Evolutionary conservation across 2,888 invertebrate species (phyloP).

Genomic region (Rotaria socialis): DNA sequence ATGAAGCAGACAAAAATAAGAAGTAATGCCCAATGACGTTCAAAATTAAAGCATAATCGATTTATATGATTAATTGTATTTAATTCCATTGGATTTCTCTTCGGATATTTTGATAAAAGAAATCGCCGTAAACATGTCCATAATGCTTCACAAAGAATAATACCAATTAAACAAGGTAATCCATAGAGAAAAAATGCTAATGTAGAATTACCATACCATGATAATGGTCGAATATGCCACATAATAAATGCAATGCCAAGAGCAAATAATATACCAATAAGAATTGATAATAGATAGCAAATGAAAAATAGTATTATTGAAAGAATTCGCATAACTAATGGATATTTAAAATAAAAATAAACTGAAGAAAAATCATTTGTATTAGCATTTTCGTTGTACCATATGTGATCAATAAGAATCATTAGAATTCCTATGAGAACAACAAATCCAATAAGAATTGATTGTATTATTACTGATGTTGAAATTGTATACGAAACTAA

Average conservation of each 20-base stretch:
- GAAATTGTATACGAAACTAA: not conserved
- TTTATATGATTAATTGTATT: not conserved
- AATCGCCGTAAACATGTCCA: not conserved
- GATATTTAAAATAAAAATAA: conserved; percentile 9
- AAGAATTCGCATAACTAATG: not conserved
- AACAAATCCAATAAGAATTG: not conserved
- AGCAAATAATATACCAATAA: not conserved
- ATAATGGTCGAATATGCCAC: not conserved
- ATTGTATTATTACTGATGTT: not conserved
- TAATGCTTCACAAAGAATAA: not conserved
- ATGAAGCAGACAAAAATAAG: not conserved
- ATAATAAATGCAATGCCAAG: not conserved
- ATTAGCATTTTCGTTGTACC: not conserved
- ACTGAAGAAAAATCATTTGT: not conserved
- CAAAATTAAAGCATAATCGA: not conserved
- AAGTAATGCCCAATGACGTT: not conserved
- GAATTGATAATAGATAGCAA: not conserved
- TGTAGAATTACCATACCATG: conserved; percentile 30
- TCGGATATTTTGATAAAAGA: not conserved
- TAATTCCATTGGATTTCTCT: not conserved
- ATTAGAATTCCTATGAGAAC: not conserved
- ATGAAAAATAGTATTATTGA: not conserved
- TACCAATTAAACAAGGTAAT: not conserved
- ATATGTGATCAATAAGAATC: conserved; percentile 10
- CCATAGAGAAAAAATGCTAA: not conserved